Base-by-base conservation (phyloP, 2,797 vertebrate species). In the Onychomys arenicola region DNA sequence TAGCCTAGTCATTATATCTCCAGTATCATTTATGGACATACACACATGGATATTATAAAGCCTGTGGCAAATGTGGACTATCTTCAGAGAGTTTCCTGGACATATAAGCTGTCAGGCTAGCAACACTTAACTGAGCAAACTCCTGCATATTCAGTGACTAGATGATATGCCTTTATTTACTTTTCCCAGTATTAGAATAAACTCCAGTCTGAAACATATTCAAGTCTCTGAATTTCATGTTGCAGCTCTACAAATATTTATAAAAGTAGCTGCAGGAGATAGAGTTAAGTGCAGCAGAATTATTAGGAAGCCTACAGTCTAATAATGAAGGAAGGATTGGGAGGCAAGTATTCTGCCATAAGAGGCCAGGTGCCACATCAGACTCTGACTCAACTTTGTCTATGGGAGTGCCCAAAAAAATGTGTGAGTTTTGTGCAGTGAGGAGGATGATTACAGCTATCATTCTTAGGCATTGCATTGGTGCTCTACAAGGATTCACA, bases 181-280 rank as follows among this genome's bases (percentile, higher is more conserved):
- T 90, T 94, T 96, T 46, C 27, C 43, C 80, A 85, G 4, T 85
- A 87, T 69, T 7, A 77, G 83, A 85, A 84, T 89, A 37, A 81
- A 94, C 34, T 52, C 40, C 69, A 87, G 77, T 87, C 16, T 10
- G 29, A 37, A 90, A 80, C 52, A 12, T 59, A 46, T 91, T 46
- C 76, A 69, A 69, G 71, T 55, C 37, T 85, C 59, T 43, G 2
- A 52, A 85, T 80, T 73, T 93, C 32, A 83, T 69, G 57, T 67
- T 71, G 90, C 69, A 63, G 67, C 13, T 80, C 57, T 69, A 19
- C 82, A 71, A 59, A 89, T 76, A 37, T 78, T 91, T 91, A 61
- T 82, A 73, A 27, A 59, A 86, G 49, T 89, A 91, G 21, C 69
- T 91, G 21, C 55, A 61, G 32, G 25, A 86, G 84, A 52, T 57